Evolutionary conservation across 2,113 vertebrate genomes (phyloP).

Genomic region (Corythornis cristatus): DNA sequence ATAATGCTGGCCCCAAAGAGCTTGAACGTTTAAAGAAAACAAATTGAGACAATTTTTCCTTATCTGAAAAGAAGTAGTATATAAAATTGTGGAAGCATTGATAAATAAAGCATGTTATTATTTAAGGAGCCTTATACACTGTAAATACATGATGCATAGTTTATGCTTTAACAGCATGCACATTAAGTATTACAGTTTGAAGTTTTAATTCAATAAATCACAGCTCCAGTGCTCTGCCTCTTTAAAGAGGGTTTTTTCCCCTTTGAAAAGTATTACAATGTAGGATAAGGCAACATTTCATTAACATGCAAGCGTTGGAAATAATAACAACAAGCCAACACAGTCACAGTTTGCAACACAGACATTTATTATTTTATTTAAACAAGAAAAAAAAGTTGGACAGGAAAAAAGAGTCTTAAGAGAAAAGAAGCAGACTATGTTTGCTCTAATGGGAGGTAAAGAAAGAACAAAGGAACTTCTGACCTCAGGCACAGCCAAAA

Average conservation of each 20-base stretch:
- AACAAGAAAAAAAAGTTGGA: background rate
- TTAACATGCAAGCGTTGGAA: constrained; percentile 25
- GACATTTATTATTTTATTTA: constrained; percentile 17
- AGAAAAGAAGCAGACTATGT: constrained; percentile 6
- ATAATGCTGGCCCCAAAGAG: background rate
- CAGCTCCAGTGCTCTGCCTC: background rate
- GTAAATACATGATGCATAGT: background rate
- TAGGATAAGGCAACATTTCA: constrained; percentile 18
- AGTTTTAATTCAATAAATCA: constrained; percentile 6
- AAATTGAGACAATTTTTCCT: background rate
- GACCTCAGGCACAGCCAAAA: constrained; percentile 55
- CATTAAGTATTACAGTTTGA: background rate
- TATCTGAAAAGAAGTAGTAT: background rate
- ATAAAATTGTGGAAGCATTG: background rate
- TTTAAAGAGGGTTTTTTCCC: background rate
- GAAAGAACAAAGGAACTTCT: constrained; percentile 60
- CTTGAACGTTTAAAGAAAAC: background rate
- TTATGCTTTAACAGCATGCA: background rate
- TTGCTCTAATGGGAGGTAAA: constrained; percentile 50
- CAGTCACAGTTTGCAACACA: background rate
- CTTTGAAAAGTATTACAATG: background rate
- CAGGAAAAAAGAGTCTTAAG: background rate
- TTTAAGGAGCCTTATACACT: background rate
- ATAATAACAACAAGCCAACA: background rate
- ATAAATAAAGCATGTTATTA: background rate